Conservation (phyloP, 2,888 invertebrate species). For the Bellardia bayeri region DNA sequence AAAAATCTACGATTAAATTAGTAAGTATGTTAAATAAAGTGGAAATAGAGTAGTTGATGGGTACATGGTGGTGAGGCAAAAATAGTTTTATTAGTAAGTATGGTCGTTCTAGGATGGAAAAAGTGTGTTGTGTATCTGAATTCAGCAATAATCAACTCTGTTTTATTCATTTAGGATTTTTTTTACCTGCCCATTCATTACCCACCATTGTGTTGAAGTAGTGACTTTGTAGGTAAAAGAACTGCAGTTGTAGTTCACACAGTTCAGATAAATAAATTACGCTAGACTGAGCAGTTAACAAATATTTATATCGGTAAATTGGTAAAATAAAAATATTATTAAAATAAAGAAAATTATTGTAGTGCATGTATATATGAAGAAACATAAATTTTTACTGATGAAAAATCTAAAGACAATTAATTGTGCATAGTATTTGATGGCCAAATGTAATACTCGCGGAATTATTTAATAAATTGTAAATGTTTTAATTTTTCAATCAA, state of each 20-base stretch:
- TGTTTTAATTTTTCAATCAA: not conserved
- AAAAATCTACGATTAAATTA: not conserved
- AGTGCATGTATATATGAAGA: not conserved
- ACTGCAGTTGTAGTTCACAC: constrained; percentile 34
- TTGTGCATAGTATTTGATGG: not conserved
- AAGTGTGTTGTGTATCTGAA: constrained; percentile 67
- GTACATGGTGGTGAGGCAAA: not conserved
- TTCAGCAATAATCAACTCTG: constrained; percentile 69
- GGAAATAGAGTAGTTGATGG: not conserved
- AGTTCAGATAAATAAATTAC: constrained; percentile 16
- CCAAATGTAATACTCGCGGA: constrained; percentile 1
- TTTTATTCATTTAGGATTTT: constrained; percentile 43
- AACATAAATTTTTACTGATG: not conserved
- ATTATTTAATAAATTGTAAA: not conserved
- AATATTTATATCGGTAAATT: constrained; percentile 20
- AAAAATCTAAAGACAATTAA: constrained; percentile 14
- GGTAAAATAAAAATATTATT: not conserved
- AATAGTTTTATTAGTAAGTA: constrained; percentile 24
- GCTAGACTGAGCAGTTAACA: not conserved
- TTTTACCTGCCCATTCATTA: constrained; percentile 75
- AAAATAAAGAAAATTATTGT: not conserved
- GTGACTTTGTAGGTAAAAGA: constrained; percentile 35
- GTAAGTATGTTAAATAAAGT: constrained; percentile 19
- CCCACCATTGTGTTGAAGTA: constrained; percentile 70
- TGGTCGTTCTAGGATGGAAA: constrained; percentile 53